A percentile compares a stretch with the other conserved stretches of the same genome.
These are phyloP conservation scores for Eupsittula cactorum DNA, from an alignment of 2,113 vertebrate species.

Conservation along the genomic window DNA sequence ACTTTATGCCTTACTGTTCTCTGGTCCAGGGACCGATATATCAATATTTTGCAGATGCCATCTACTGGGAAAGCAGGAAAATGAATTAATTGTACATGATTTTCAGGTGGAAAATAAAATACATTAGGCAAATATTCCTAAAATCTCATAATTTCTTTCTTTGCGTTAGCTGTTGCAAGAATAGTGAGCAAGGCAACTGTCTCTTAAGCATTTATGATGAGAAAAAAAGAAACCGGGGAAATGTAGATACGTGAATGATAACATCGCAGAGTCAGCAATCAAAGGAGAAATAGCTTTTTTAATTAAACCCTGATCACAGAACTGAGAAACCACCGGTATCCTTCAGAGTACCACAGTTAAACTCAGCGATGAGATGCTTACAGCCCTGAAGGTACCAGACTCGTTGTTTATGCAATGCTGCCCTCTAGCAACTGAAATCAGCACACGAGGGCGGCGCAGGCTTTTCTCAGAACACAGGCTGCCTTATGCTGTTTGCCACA, in stretches of 20 bases:
- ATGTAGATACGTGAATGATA: neutral
- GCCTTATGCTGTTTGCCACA: neutral
- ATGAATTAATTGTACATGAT: neutral
- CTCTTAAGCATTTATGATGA: neutral
- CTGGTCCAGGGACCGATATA: neutral
- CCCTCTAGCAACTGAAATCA: conserved; percentile 46
- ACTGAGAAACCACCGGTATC: neutral
- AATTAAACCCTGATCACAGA: neutral
- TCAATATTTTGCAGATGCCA: neutral
- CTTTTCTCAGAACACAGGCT: neutral
- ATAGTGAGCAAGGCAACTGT: neutral
- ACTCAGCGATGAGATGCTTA: neutral
- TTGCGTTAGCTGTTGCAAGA: neutral
- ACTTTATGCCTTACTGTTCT: neutral
- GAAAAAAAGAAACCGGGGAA: neutral
- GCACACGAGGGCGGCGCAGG: neutral
- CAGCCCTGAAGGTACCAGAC: neutral
- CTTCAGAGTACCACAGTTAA: neutral
- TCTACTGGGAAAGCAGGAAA: neutral
- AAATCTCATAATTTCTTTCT: neutral
- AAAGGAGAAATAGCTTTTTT: neutral
- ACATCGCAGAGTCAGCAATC: neutral
- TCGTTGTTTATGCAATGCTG: conserved; percentile 44
- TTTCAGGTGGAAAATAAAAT: neutral
- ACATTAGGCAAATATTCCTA: neutral